phyloP scores from a whole-genome alignment of 2,797 vertebrate genomes.

The Rousettus madagascariensis region DNA sequence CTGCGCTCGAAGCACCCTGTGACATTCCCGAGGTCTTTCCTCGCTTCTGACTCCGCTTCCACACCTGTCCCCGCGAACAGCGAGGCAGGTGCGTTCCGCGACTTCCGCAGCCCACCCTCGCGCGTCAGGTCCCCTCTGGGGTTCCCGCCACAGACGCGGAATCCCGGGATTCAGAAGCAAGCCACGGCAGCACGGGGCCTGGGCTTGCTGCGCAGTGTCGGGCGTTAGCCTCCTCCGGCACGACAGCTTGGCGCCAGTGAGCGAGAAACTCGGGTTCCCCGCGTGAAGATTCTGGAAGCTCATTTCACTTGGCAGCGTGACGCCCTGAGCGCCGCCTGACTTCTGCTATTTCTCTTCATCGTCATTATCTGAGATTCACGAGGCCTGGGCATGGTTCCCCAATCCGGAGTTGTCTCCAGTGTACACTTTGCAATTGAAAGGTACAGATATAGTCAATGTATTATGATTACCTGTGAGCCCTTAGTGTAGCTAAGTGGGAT shows the following conservation, averaged over 20 bases:
- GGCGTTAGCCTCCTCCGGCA: background rate
- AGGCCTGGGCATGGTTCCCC: background rate
- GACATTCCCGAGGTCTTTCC: too few relatives aligned
- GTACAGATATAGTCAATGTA: constrained; percentile 61
- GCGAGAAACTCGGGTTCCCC: constrained; percentile 9
- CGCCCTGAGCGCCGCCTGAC: background rate
- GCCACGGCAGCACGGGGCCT: background rate
- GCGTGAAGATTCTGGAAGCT: constrained; percentile 33
- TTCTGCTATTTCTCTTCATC: constrained; percentile 50
- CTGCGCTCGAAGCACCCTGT: background rate
- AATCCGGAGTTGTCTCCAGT: constrained; percentile 39
- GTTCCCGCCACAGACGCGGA: background rate
- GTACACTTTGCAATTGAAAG: constrained; percentile 75
- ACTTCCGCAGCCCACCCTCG: too few relatives aligned
- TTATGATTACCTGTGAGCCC: constrained; percentile 70
- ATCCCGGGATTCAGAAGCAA: background rate
- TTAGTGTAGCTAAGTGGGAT: constrained; percentile 55
- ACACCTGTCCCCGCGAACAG: fast-evolving
- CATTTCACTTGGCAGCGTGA: constrained; percentile 56
- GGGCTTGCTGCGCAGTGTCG: background rate
- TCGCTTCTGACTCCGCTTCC: too few relatives aligned
- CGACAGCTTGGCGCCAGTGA: background rate
- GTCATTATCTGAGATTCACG: constrained; percentile 65
- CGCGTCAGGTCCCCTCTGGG: background rate
- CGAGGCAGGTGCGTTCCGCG: background rate